These are phyloP conservation scores for Scopus umbretta DNA, from an alignment of 2,113 vertebrate species.

Conservation along the genomic window DNA sequence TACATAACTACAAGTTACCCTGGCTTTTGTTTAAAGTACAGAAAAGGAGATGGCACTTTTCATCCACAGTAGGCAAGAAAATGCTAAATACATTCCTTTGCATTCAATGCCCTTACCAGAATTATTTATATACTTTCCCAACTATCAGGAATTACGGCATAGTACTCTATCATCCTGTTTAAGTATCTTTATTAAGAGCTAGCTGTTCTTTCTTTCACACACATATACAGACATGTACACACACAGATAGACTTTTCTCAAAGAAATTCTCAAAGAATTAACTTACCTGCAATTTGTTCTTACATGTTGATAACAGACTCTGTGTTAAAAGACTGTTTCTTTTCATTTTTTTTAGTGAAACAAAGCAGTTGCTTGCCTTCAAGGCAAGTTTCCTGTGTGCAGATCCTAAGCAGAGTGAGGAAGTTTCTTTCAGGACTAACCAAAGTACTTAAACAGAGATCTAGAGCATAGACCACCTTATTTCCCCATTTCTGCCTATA, in stretches of 20 bases:
- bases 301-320: neutral
- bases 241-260: neutral
- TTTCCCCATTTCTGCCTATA: neutral
- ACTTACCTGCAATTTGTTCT: neutral
- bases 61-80: neutral
- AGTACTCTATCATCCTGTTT: neutral
- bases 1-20: neutral
- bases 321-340: neutral
- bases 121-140: neutral
- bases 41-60: neutral
- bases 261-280: too few relatives aligned
- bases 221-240: neutral
- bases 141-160: neutral
- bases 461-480: neutral
- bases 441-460: neutral
- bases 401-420: neutral
- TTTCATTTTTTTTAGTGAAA: neutral
- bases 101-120: neutral
- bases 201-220: neutral
- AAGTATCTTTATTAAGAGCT: neutral
- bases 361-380: neutral
- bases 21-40: neutral
- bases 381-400: neutral
- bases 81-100: neutral
- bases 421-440: neutral